A percentile compares a stretch with the other conserved stretches of the same genome.
Conservation (phyloP, 2,113 vertebrate species). For the Alaudala cheleensis region DNA sequence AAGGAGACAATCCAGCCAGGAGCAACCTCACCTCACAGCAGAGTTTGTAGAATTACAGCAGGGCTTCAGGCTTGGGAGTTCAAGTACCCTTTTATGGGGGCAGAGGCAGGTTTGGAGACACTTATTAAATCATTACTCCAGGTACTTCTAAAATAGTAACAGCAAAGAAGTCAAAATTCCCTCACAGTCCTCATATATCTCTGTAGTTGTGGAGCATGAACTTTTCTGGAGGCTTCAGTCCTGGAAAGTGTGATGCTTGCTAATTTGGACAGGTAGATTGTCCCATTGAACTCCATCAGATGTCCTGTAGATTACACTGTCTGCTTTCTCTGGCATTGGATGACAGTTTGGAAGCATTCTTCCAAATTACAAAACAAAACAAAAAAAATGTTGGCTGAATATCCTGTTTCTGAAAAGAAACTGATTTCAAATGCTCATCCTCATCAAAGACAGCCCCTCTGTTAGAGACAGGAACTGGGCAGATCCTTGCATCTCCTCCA, state of each 20-base stretch:
- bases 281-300: not conserved
- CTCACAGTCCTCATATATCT: not conserved
- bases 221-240: constrained; percentile 1
- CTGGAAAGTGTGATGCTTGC: constrained; percentile 19
- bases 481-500: not conserved
- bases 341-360: not conserved
- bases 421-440: not conserved
- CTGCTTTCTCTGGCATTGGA: not conserved
- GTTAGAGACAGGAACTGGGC: not conserved
- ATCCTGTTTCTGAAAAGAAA: not conserved
- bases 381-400: not conserved
- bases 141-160: not conserved
- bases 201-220: not conserved
- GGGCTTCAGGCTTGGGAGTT: not conserved
- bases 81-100: not conserved
- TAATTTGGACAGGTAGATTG: constrained; percentile 11
- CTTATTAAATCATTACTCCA: not conserved
- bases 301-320: not conserved
- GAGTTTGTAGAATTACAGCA: not conserved
- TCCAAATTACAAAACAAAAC: not conserved
- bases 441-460: not conserved
- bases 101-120: not conserved
- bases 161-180: not conserved
- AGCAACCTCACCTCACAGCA: not conserved
- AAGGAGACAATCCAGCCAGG: not conserved